phyloP scores from a whole-genome alignment of 2,797 vertebrate species.

The Denticeps clupeoides region DNA sequence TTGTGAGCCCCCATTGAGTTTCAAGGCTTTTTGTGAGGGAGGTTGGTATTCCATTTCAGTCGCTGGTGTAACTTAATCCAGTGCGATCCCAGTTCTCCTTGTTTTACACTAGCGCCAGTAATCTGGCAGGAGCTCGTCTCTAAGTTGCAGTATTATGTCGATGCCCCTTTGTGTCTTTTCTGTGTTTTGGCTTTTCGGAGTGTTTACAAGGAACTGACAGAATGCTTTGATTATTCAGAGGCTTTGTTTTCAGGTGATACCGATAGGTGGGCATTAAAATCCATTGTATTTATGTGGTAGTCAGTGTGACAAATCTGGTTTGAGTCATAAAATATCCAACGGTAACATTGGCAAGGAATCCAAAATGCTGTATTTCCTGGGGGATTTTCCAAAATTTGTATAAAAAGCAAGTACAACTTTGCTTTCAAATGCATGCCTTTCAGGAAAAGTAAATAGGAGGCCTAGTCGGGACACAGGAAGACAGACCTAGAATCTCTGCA shows the following conservation, averaged over 20 bases:
- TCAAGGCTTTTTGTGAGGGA: conserved; percentile 1
- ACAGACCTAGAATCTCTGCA: conserved; percentile 20
- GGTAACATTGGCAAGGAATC: too few relatives aligned
- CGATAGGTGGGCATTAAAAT: too few relatives aligned
- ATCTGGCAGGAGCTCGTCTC: conserved; percentile 1
- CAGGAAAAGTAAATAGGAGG: too few relatives aligned
- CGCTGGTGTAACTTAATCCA: neutral
- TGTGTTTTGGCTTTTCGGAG: neutral
- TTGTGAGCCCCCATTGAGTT: conserved; percentile 1
- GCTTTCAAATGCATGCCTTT: too few relatives aligned
- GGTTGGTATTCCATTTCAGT: neutral
- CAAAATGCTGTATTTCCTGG: too few relatives aligned
- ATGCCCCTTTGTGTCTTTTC: conserved; percentile 1
- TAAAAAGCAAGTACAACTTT: too few relatives aligned
- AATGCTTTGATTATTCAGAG: too few relatives aligned
- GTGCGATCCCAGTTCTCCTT: conserved; percentile 1
- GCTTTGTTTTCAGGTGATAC: too few relatives aligned
- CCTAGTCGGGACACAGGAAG: neutral
- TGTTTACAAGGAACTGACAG: neutral
- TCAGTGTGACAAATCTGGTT: too few relatives aligned
- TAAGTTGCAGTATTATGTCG: conserved; percentile 9
- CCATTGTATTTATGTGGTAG: too few relatives aligned
- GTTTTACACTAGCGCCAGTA: neutral
- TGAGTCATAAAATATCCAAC: too few relatives aligned
- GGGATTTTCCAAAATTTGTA: too few relatives aligned